Percentiles rank a stretch among this genome's conserved stretches.
These are phyloP conservation scores for Maniola hyperantus DNA, from an alignment of 2,888 invertebrate genomes.

Conservation along the genomic window DNA sequence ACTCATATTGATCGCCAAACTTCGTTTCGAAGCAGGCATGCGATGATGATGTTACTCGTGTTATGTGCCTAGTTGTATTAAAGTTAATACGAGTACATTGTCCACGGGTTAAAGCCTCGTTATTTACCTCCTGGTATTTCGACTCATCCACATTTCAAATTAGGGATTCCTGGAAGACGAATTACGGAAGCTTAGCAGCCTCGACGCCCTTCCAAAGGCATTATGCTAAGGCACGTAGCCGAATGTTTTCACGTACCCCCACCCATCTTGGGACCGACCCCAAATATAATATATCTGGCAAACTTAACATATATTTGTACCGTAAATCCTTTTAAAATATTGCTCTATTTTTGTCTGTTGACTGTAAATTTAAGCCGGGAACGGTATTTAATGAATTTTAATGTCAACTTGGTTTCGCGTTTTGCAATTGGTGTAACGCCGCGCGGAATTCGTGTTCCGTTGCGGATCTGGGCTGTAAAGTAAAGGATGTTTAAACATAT, in stretches of 20 bases:
- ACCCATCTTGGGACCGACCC: slow-evolving; percentile 76
- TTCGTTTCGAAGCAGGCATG: too few species aligned
- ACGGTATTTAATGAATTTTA: slow-evolving; percentile 79
- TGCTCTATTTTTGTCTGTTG: slow-evolving; percentile 80
- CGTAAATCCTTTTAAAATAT: slow-evolving; percentile 82
- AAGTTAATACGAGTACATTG: not conserved
- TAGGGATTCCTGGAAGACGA: slow-evolving; percentile 81
- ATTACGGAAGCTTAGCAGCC: slow-evolving; percentile 76
- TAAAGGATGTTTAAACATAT: slow-evolving; percentile 36
- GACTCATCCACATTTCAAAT: slow-evolving; percentile 80
- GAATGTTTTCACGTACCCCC: slow-evolving; percentile 80
- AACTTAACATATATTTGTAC: slow-evolving; percentile 83
- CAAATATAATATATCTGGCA: slow-evolving; percentile 81
- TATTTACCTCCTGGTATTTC: slow-evolving; percentile 61
- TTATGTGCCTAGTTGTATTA: too few species aligned
- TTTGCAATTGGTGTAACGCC: slow-evolving; percentile 65
- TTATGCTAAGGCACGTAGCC: slow-evolving; percentile 80
- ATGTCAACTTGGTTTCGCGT: slow-evolving; percentile 67
- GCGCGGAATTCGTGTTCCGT: slow-evolving; percentile 52
- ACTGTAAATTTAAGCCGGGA: slow-evolving; percentile 73
- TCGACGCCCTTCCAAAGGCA: slow-evolving; percentile 72
- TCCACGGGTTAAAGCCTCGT: slow-evolving; percentile 13
- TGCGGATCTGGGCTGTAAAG: slow-evolving; percentile 37
- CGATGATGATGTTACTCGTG: too few species aligned
- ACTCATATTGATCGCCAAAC: too few species aligned